Evolutionary conservation across 2,113 vertebrate genomes (phyloP).

Genomic region (Hippocampus mohnikei): DNA sequence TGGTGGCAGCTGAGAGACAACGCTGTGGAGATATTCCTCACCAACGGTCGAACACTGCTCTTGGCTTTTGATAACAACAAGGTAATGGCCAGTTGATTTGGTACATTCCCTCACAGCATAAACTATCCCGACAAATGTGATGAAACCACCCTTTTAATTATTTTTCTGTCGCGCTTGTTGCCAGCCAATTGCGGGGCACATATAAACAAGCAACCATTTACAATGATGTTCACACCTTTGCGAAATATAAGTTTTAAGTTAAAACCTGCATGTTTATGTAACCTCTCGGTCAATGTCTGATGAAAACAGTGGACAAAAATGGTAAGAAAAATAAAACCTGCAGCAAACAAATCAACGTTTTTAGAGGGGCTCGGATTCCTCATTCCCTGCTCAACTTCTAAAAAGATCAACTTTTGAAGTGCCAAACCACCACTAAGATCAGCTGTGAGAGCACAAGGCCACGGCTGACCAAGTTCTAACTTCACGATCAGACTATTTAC

Average conservation of each 20-base stretch:
- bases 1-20: conserved; percentile 99
- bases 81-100: conserved; percentile 62
- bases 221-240: too few species aligned
- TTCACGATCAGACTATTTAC: neutral
- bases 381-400: neutral
- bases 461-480: neutral
- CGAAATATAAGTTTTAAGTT: too few species aligned
- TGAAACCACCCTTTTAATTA: too few species aligned
- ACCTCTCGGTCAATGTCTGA: too few species aligned
- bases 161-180: too few species aligned
- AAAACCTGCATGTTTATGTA: too few species aligned
- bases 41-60: conserved; percentile 91
- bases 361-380: neutral
- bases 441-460: neutral
- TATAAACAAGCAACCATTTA: too few species aligned
- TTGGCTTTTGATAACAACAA: conserved; percentile 91
- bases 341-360: neutral
- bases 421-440: neutral
- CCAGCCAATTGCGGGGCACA: too few species aligned
- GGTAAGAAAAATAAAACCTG: neutral
- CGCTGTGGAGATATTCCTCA: conserved; percentile 94
- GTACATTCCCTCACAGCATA: neutral
- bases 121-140: neutral
- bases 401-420: neutral
- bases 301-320: neutral